phyloP scores from a whole-genome alignment of 2,113 vertebrate species.

The Chamaea fasciata region DNA sequence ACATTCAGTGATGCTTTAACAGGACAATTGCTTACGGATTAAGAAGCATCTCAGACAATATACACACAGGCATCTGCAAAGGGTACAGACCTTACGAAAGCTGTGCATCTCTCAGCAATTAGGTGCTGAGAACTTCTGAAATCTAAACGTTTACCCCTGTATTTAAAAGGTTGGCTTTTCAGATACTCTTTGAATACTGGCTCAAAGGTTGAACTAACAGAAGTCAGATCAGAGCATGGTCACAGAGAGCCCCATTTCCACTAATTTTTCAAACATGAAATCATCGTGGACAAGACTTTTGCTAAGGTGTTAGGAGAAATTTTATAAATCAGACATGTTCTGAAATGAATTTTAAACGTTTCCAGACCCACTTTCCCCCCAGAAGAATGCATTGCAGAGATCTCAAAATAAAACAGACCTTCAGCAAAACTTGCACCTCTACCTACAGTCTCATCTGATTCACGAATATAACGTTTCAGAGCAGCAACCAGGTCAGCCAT shows the following conservation, averaged over 20 bases:
- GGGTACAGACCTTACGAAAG: not conserved
- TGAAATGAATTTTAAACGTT: not conserved
- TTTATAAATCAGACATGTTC: not conserved
- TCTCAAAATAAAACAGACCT: slow-evolving; percentile 30
- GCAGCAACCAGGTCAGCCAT: slow-evolving; percentile 45
- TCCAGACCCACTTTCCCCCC: not conserved
- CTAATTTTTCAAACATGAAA: not conserved
- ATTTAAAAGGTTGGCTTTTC: not conserved
- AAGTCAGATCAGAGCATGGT: not conserved
- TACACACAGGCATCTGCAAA: not conserved
- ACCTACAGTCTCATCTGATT: slow-evolving; percentile 18
- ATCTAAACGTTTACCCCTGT: not conserved
- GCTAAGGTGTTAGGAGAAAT: not conserved
- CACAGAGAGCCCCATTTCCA: not conserved
- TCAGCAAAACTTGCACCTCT: slow-evolving; percentile 21
- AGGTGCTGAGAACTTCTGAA: not conserved
- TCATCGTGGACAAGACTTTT: not conserved
- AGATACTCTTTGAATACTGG: not conserved
- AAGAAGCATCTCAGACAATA: not conserved
- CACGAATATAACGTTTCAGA: slow-evolving; percentile 43
- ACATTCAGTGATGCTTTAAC: not conserved
- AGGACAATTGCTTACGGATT: not conserved
- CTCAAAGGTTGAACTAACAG: not conserved
- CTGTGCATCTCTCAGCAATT: not conserved
- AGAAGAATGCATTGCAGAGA: not conserved